A percentile compares a stretch with the other conserved stretches of the same genome.
phyloP scores from a whole-genome alignment of 2,888 invertebrate genomes.

The Hipparchia semele region DNA sequence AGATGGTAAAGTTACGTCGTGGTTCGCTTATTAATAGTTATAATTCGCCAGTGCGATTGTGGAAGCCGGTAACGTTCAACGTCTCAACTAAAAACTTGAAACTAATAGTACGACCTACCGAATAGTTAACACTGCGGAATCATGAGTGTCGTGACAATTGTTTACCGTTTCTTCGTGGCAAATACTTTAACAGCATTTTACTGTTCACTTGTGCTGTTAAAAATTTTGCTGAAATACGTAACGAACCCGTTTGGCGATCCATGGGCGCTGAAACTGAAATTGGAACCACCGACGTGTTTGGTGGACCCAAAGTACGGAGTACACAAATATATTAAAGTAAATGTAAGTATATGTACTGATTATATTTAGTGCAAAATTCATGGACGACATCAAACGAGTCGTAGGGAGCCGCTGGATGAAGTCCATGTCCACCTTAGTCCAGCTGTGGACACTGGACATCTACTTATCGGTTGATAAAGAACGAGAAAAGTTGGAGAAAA shows the following conservation, averaged over 20 bases:
- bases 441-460: too few relatives aligned
- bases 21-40: neutral
- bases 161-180: constrained; percentile 51
- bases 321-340: constrained; percentile 80
- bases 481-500: too few relatives aligned
- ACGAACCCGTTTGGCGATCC: constrained; percentile 61
- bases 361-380: neutral
- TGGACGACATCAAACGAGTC: too few relatives aligned
- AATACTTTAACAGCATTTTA: constrained; percentile 58
- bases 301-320: constrained; percentile 76
- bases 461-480: too few relatives aligned
- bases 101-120: neutral
- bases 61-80: constrained; percentile 7
- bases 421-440: too few relatives aligned
- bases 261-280: constrained; percentile 63
- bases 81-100: neutral
- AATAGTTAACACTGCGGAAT: neutral
- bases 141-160: constrained; percentile 48
- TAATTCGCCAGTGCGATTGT: neutral
- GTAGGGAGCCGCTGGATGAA: too few relatives aligned
- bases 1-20: constrained; percentile 1
- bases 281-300: constrained; percentile 71
- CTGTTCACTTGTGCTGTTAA: constrained; percentile 47
- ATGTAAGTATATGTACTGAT: constrained; percentile 70
- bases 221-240: constrained; percentile 55